Percentiles rank a stretch among this genome's conserved stretches.
Conservation (phyloP, 2,113 vertebrate genomes). For the Sphaerodactylus townsendi region DNA sequence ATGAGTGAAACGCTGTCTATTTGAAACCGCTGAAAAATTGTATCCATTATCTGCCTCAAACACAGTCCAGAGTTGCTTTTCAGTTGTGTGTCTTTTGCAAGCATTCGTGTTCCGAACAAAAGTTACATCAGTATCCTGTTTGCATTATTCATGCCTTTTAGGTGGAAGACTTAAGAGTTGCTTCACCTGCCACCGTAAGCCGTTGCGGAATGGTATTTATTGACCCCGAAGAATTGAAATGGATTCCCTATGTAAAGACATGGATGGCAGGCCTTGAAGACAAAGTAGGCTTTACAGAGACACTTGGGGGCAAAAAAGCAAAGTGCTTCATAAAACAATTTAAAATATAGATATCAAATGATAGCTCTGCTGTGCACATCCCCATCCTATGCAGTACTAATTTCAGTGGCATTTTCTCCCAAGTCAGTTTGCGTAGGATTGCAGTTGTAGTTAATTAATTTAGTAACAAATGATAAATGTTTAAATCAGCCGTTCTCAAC, state of each 20-base stretch:
- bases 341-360: too few species aligned
- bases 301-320: neutral
- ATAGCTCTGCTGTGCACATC: too few species aligned
- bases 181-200: slow-evolving; percentile 89
- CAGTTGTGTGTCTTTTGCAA: neutral
- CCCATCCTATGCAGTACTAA: too few species aligned
- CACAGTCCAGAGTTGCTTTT: neutral
- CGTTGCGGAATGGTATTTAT: slow-evolving; percentile 91
- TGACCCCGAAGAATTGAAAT: slow-evolving; percentile 86
- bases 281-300: slow-evolving; percentile 66
- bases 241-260: slow-evolving; percentile 87
- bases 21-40: neutral
- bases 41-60: neutral
- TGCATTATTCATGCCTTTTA: slow-evolving; percentile 51
- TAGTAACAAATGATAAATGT: too few species aligned
- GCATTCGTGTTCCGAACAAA: neutral
- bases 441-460: too few species aligned
- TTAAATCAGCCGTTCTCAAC: too few species aligned
- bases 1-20: neutral
- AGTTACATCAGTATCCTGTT: neutral
- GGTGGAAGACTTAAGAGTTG: slow-evolving; percentile 86
- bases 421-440: too few species aligned
- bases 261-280: slow-evolving; percentile 76
- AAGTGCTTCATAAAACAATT: too few species aligned
- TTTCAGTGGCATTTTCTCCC: too few species aligned